Conservation (phyloP, 2,888 invertebrate species). For the Platerodrilus igneus region DNA sequence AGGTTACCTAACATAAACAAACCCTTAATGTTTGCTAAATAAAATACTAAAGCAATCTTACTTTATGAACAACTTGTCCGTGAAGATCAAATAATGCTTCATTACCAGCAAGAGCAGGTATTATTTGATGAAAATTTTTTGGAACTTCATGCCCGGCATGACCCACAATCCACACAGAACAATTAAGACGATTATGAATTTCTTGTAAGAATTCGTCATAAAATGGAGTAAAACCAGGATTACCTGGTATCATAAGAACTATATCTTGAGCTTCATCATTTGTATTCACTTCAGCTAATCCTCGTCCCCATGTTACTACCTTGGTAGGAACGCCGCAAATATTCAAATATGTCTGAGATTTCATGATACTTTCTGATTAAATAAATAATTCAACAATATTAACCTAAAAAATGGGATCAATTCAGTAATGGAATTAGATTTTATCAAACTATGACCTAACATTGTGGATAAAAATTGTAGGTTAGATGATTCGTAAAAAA, state of each 20-base stretch:
- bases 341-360: constrained; percentile 48
- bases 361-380: too few species aligned
- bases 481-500: too few species aligned
- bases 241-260: constrained; percentile 76
- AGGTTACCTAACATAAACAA: constrained; percentile 48
- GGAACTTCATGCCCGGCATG: constrained; percentile 80
- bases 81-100: constrained; percentile 65
- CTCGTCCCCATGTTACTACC: constrained; percentile 66
- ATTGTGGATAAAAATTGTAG: too few species aligned
- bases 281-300: constrained; percentile 59
- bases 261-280: constrained; percentile 55
- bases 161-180: constrained; percentile 76
- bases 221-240: constrained; percentile 81
- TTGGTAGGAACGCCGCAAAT: constrained; percentile 69
- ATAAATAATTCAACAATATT: too few species aligned
- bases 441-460: too few species aligned
- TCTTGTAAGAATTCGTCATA: constrained; percentile 68
- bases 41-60: constrained; percentile 34
- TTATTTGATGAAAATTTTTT: constrained; percentile 48
- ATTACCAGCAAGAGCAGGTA: constrained; percentile 52
- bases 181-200: constrained; percentile 57
- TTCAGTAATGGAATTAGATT: too few species aligned
- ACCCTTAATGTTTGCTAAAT: not conserved
- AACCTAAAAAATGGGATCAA: too few species aligned
- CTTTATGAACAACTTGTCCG: constrained; percentile 77